These are phyloP conservation scores for Aspidiotus destructor DNA, from an alignment of 2,888 invertebrate genomes.

Conservation along the genomic window DNA sequence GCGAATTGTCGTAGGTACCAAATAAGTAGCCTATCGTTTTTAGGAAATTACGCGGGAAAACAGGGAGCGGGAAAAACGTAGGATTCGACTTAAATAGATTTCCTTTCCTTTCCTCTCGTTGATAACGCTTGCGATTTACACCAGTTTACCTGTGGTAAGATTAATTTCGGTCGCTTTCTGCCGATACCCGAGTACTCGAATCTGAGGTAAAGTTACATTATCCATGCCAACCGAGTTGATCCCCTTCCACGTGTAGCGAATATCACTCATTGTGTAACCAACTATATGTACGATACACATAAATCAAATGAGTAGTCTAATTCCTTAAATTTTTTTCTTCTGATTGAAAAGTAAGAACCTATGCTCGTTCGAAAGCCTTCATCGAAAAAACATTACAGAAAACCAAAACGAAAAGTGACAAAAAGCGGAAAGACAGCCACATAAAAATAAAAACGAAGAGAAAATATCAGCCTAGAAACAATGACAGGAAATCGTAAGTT, in stretches of 20 bases:
- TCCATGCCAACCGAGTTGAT: constrained; percentile 90
- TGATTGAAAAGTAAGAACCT: neutral
- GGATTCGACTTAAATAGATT: neutral
- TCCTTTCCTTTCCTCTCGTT: too few relatives aligned
- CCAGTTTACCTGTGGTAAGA: constrained; percentile 77
- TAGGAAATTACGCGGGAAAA: neutral
- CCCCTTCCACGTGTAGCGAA: constrained; percentile 95
- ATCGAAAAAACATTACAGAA: constrained; percentile 5
- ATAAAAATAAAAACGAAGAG: neutral
- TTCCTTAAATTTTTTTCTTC: neutral
- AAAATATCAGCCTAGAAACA: neutral
- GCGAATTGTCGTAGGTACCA: constrained; percentile 5
- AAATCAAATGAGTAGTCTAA: constrained; percentile 7
- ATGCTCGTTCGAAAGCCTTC: constrained; percentile 2
- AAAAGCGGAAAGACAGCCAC: neutral
- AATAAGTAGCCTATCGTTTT: neutral
- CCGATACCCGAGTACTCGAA: constrained; percentile 93
- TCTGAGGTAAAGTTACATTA: constrained; percentile 92
- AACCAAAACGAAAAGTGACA: neutral
- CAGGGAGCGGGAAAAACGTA: neutral
- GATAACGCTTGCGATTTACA: constrained; percentile 5
- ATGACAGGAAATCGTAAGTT: too few relatives aligned
- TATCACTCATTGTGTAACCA: constrained; percentile 97
- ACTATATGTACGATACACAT: constrained; percentile 51
- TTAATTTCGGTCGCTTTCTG: constrained; percentile 93